Percentiles rank a stretch among this genome's conserved stretches.
Conservation (phyloP, 2,888 invertebrate species). For the Orthonevra nobilis region DNA sequence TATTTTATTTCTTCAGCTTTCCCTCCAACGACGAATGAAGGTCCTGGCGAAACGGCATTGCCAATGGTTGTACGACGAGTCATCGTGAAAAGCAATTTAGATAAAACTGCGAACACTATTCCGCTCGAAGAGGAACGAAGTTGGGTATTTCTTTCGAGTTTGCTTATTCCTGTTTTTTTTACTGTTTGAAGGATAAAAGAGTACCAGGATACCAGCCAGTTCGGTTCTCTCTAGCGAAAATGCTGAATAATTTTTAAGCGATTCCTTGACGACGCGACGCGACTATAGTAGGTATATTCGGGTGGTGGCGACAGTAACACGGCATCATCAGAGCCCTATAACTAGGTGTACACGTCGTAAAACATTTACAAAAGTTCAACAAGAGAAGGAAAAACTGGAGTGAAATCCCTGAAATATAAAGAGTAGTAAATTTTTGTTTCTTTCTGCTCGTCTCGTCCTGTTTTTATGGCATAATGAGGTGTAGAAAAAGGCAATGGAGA, state of each 20-base stretch:
- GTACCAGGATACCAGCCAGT: too few species aligned
- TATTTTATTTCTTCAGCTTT: slow-evolving; percentile 23
- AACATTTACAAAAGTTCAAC: slow-evolving; percentile 61
- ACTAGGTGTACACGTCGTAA: slow-evolving; percentile 62
- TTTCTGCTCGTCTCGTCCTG: slow-evolving; percentile 20
- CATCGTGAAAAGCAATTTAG: slow-evolving; percentile 55
- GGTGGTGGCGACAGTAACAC: not conserved
- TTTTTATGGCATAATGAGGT: slow-evolving; percentile 66
- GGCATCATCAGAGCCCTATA: slow-evolving; percentile 6
- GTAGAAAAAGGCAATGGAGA: slow-evolving; percentile 17
- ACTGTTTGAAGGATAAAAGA: too few species aligned
- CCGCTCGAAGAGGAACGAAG: slow-evolving; percentile 8
- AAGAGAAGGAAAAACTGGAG: slow-evolving; percentile 21
- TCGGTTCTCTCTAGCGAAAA: not conserved
- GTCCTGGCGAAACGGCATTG: too few species aligned
- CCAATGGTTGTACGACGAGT: slow-evolving; percentile 31
- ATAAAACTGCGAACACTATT: slow-evolving; percentile 57
- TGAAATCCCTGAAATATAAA: slow-evolving; percentile 16
- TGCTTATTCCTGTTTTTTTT: too few species aligned
- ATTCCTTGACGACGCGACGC: slow-evolving; percentile 55
- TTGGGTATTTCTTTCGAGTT: slow-evolving; percentile 18
- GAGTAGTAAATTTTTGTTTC: slow-evolving; percentile 26
- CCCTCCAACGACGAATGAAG: too few species aligned
- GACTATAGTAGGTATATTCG: too few species aligned
- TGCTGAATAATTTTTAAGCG: slow-evolving; percentile 57